Conservation (phyloP, 1,140 invertebrate genomes). For the Paracyclopina nana region DNA sequence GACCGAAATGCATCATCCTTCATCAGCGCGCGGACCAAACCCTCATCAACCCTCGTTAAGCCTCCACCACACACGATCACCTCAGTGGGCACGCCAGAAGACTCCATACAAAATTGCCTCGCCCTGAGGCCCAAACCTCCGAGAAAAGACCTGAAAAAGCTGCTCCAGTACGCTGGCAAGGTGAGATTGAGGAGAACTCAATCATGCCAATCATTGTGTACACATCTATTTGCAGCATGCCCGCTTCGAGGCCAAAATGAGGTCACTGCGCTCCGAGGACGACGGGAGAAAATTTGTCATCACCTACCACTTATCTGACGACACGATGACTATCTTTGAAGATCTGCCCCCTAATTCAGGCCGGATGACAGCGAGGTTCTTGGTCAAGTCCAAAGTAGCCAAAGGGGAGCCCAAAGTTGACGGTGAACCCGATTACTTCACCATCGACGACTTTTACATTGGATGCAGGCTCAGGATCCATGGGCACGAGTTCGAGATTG, state of each 20-base stretch:
- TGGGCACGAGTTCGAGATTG: conserved; percentile 3
- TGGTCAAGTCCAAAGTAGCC: neutral
- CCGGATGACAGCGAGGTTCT: neutral
- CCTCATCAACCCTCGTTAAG: neutral
- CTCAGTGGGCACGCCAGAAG: conserved; percentile 2
- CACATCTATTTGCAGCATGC: conserved; percentile 3
- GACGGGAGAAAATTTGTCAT: conserved; percentile 43
- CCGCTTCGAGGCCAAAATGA: conserved; percentile 1
- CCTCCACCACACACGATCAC: neutral
- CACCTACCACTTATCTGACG: conserved; percentile 63
- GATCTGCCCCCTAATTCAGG: conserved; percentile 3
- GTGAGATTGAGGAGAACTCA: neutral
- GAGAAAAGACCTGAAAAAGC: conserved; percentile 8
- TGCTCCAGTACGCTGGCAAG: conserved; percentile 3
- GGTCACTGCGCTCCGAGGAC: neutral
- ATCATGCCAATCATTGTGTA: too few species aligned
- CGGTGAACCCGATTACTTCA: conserved; percentile 3
- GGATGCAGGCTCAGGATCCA: neutral
- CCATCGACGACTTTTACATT: conserved; percentile 10
- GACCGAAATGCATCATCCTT: neutral
- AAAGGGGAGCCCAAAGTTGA: conserved; percentile 2
- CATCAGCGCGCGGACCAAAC: neutral
- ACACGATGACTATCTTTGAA: conserved; percentile 71
- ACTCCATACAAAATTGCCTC: conserved; percentile 11
- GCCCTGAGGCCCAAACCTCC: conserved; percentile 5